A percentile compares a stretch with the other conserved stretches of the same genome.
These are phyloP conservation scores for Acanthiza pusilla DNA, from an alignment of 2,797 vertebrate genomes.

Conservation along the genomic window DNA sequence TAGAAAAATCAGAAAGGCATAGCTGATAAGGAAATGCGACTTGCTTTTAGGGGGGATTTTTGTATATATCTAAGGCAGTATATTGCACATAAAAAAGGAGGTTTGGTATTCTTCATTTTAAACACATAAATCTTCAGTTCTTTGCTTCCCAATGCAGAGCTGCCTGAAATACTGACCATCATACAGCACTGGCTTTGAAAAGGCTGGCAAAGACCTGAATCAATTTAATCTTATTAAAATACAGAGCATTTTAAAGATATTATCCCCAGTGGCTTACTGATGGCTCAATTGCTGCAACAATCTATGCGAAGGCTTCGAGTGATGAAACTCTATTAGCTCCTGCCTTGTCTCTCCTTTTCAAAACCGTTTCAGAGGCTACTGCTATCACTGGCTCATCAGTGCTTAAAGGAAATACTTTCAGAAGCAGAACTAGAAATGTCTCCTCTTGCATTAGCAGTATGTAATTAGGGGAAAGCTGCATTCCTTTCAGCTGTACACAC, in stretches of 20 bases:
- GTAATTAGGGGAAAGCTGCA: constrained; percentile 54
- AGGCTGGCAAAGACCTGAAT: background rate
- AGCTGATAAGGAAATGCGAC: background rate
- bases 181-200: background rate
- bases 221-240: constrained; percentile 42
- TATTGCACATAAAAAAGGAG: background rate
- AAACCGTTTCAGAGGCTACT: constrained; percentile 42
- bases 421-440: constrained; percentile 56
- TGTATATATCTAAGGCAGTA: background rate
- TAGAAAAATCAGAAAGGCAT: constrained; percentile 29
- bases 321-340: constrained; percentile 28
- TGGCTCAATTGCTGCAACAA: constrained; percentile 31
- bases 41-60: background rate
- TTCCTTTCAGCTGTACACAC: constrained; percentile 49
- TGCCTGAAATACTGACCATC: constrained; percentile 7
- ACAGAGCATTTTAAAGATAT: constrained; percentile 15
- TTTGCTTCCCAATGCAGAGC: background rate
- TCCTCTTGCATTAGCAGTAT: constrained; percentile 45
- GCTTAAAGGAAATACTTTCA: constrained; percentile 58
- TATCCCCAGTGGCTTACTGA: constrained; percentile 23
- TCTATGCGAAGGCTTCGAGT: constrained; percentile 11
- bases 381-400: constrained; percentile 43
- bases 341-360: constrained; percentile 21
- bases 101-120: background rate
- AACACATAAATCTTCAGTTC: background rate